Percentiles rank a stretch among this genome's conserved stretches.
Evolutionary conservation across 2,888 invertebrate genomes (phyloP).

Genomic region (Suillia variegata): DNA sequence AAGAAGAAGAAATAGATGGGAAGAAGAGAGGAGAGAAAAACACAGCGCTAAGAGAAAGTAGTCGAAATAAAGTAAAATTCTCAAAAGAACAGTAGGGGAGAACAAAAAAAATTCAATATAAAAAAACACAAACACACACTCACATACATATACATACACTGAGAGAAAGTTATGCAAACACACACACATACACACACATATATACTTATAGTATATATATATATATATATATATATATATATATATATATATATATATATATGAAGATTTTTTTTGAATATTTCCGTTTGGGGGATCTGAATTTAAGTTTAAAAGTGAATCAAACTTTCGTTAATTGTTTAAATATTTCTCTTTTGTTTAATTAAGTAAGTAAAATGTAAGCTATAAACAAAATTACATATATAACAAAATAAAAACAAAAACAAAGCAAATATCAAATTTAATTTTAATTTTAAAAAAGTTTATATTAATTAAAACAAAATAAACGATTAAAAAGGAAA

Average conservation of each 20-base stretch:
- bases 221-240: slow-evolving; percentile 27
- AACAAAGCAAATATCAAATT: slow-evolving; percentile 16
- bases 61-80: slow-evolving; percentile 1
- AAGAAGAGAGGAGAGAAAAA: slow-evolving; percentile 25
- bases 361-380: slow-evolving; percentile 46
- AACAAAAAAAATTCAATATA: not conserved
- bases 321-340: not conserved
- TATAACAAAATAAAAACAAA: slow-evolving; percentile 24
- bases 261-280: not conserved
- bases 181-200: slow-evolving; percentile 29
- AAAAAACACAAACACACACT: not conserved
- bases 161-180: slow-evolving; percentile 37
- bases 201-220: slow-evolving; percentile 1
- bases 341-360: slow-evolving; percentile 39
- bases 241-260: slow-evolving; percentile 27
- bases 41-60: slow-evolving; percentile 6
- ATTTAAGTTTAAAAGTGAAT: slow-evolving; percentile 24
- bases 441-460: slow-evolving; percentile 16
- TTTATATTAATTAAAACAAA: slow-evolving; percentile 28
- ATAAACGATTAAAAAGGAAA: slow-evolving; percentile 13
- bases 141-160: not conserved
- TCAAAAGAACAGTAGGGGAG: slow-evolving; percentile 24
- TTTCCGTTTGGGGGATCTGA: slow-evolving; percentile 2
- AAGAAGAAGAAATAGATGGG: not conserved
- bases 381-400: slow-evolving; percentile 25